Evolutionary conservation across 1,140 invertebrate species (phyloP).

Genomic region (Drosophila yakuba): DNA sequence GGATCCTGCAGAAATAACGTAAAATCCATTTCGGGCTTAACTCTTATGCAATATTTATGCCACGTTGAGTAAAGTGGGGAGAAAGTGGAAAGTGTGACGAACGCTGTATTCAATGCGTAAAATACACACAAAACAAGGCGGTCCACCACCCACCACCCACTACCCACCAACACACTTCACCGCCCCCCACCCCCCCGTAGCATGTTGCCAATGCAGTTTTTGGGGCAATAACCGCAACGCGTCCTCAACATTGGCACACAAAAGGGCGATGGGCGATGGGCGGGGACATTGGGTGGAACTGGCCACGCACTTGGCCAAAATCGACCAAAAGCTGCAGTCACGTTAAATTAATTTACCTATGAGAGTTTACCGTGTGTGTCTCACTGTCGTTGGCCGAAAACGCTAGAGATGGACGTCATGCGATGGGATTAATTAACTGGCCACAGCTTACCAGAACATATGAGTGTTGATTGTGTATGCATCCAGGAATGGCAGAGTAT

Average conservation of each 20-base stretch:
- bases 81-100: slow-evolving; percentile 6
- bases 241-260: slow-evolving; percentile 69
- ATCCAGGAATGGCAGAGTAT: too few species aligned
- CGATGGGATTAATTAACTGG: too few species aligned
- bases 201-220: slow-evolving; percentile 59
- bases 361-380: slow-evolving; percentile 27
- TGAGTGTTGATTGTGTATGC: too few species aligned
- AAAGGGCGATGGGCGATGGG: slow-evolving; percentile 8
- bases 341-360: slow-evolving; percentile 80
- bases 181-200: neutral
- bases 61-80: neutral
- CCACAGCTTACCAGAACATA: neutral
- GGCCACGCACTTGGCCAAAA: slow-evolving; percentile 69
- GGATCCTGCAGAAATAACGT: slow-evolving; percentile 37
- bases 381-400: slow-evolving; percentile 5
- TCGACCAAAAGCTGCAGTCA: slow-evolving; percentile 79
- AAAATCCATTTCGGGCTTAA: slow-evolving; percentile 56
- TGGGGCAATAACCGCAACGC: slow-evolving; percentile 72
- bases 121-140: slow-evolving; percentile 66
- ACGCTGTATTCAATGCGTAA: slow-evolving; percentile 71
- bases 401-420: slow-evolving; percentile 23
- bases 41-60: slow-evolving; percentile 67
- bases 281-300: neutral
- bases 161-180: neutral
- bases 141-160: neutral